Conservation (phyloP, 1,140 invertebrate species). For the Trichonephila inaurata region DNA sequence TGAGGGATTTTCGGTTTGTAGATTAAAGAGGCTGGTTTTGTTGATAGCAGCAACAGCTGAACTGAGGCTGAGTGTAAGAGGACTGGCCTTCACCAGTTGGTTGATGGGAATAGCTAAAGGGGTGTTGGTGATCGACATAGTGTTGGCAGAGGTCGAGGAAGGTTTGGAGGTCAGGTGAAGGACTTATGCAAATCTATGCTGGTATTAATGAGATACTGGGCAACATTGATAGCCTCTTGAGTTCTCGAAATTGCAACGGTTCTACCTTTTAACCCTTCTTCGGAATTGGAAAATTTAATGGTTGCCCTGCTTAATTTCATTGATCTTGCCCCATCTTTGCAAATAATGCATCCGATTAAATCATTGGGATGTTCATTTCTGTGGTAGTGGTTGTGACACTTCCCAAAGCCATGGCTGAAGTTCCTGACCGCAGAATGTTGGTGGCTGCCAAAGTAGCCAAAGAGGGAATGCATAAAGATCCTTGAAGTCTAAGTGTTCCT, state of each 20-base stretch:
- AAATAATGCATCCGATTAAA: constrained; percentile 99
- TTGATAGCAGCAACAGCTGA: constrained; percentile 80
- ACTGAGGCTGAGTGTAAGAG: constrained; percentile 82
- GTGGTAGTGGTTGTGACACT: constrained; percentile 89
- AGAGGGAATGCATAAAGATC: constrained; percentile 77
- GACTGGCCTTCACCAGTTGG: constrained; percentile 94
- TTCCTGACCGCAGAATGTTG: constrained; percentile 78
- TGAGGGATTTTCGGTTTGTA: constrained; percentile 84
- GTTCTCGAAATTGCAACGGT: constrained; percentile 98
- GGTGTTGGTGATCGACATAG: constrained; percentile 80
- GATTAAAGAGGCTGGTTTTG: constrained; percentile 89
- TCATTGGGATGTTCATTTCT: constrained; percentile 99
- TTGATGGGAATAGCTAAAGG: constrained; percentile 93
- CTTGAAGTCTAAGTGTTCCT: constrained; percentile 77
- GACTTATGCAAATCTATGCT: constrained; percentile 96
- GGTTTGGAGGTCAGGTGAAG: constrained; percentile 85
- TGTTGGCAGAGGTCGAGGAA: constrained; percentile 83
- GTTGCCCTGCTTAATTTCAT: constrained; percentile 98
- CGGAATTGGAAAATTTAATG: constrained; percentile 96
- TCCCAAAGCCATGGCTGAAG: constrained; percentile 63
- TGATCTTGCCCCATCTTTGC: constrained; percentile 99
- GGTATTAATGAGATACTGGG: constrained; percentile 99
- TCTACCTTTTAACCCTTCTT: constrained; percentile 96
- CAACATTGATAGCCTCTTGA: constrained; percentile 96
- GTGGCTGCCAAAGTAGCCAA: constrained; percentile 89